Conservation (phyloP, 2,113 vertebrate genomes). For the Lontra canadensis region DNA sequence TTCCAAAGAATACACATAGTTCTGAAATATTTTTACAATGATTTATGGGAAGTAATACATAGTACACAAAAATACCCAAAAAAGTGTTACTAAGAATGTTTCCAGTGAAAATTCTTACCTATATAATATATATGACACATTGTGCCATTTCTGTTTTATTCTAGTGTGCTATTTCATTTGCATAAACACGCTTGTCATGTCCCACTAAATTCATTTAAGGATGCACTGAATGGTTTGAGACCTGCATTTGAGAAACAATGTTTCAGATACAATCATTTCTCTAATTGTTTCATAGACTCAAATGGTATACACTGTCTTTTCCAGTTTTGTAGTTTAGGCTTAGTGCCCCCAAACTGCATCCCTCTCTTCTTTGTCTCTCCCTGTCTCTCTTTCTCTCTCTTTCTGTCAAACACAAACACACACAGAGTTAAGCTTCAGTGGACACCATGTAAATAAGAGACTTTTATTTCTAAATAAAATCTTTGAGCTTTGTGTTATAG, state of each 20-base stretch:
- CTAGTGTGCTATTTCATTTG: not conserved
- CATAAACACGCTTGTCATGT: not conserved
- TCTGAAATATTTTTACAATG: not conserved
- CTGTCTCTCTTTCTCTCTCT: not conserved
- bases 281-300: not conserved
- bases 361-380: not conserved
- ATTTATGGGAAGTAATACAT: not conserved
- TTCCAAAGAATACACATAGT: not conserved
- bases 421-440: too few species aligned
- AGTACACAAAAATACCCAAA: not conserved
- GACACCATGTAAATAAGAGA: too few species aligned
- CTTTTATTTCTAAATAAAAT: too few species aligned
- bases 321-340: not conserved
- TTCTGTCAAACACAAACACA: too few species aligned
- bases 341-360: not conserved
- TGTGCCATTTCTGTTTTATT: not conserved
- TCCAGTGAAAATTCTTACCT: not conserved
- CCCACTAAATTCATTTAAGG: not conserved
- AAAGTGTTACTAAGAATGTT: not conserved
- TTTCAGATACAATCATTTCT: not conserved
- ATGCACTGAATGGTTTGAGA: not conserved
- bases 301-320: not conserved
- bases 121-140: not conserved
- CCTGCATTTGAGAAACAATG: not conserved
- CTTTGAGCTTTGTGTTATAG: not conserved